Conservation (phyloP, 2,797 vertebrate genomes). For the Acanthornis magna region DNA sequence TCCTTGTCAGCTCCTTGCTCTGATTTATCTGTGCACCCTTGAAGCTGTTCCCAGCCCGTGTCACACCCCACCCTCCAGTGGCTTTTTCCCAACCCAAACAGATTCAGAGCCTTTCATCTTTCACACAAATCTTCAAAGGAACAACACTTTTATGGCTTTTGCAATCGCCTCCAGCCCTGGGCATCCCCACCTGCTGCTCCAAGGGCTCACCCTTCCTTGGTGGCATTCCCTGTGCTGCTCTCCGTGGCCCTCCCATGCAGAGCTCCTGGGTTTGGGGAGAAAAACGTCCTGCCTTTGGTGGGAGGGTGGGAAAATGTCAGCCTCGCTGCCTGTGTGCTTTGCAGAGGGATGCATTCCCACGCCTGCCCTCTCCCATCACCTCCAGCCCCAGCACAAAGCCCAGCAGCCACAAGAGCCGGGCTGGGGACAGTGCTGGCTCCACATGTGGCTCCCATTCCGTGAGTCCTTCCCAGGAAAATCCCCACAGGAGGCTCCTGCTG, state of each 20-base stretch:
- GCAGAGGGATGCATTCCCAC: not conserved
- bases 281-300: not conserved
- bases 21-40: not conserved
- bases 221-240: not conserved
- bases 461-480: not conserved
- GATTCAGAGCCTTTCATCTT: not conserved
- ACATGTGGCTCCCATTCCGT: not conserved
- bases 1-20: not conserved
- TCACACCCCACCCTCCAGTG: not conserved
- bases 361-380: not conserved
- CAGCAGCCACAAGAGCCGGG: not conserved
- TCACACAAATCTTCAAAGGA: not conserved
- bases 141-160: not conserved
- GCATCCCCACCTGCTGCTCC: not conserved
- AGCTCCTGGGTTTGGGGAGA: not conserved
- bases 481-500: not conserved
- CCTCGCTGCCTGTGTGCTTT: not conserved
- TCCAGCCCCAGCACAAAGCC: not conserved
- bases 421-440: not conserved
- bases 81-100: constrained; percentile 31
- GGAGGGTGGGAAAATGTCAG: not conserved
- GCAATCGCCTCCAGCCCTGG: not conserved
- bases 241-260: not conserved
- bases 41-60: not conserved
- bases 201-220: not conserved